Evolutionary conservation across 2,888 invertebrate genomes (phyloP), one percentile per base, ranked within the genome.

Genomic region (Eupithecia inturbata): DNA sequence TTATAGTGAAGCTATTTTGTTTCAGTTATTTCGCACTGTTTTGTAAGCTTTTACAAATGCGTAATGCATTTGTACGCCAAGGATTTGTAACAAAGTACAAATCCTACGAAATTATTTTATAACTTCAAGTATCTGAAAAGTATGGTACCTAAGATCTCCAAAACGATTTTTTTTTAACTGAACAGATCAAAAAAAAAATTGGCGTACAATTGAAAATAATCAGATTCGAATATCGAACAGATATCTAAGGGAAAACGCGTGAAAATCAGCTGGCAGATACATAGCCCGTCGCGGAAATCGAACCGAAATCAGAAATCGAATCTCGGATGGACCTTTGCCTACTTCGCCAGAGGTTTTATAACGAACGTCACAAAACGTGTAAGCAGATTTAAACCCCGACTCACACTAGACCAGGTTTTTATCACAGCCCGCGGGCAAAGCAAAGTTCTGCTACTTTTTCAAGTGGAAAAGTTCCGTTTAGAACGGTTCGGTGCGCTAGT

Each of bases 381-480:
- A 53, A 3, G 3, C 3, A 57, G 22, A 10, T 19, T 53, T 19
- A 12, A 26, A 12, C 1, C 22, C 26, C 4, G 3, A 26, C 22
- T 57, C 26, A 57, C 57, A 26, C 57, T 57, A 26, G 57, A 57
- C 57, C 57, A 57, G 57, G 26, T 14, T 64, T 74, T 74, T 72
- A 71, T 71, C 71, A 62, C 57, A 57, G 57, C 36, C 67, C 16
- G 45, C 49, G n/a, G 49, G 57, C 57, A 57, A 57, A 57, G 26
- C 57, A 49, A 66, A 75, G 72, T 71, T 73, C 60, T 62, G 76
- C 60, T 71, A 45, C 66, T 69, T 73, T 71, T 67, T 71, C 71
- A 69, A 76, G 76, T 71, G 67, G 68, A 73, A 69, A 76, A 76
- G 66, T 76, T 76, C 53, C 31, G 36, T 22, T 53, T 53, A 49